Conservation (phyloP, 2,113 vertebrate genomes). For the Dasyurus viverrinus region DNA sequence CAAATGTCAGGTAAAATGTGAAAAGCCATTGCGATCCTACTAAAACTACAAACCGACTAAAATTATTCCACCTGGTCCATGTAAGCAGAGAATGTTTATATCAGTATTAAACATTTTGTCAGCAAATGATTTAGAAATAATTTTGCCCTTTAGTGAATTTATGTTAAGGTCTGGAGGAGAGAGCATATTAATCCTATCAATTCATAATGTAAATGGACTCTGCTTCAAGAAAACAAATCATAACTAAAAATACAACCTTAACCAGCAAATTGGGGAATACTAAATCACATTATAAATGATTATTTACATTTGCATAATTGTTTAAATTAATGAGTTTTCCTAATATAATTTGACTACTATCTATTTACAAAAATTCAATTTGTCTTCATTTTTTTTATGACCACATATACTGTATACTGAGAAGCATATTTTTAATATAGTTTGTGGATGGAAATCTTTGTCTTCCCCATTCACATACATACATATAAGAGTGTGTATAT, state of each 20-base stretch:
- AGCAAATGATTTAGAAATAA: slow-evolving; percentile 30
- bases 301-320: not conserved
- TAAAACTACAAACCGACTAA: not conserved
- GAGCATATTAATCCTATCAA: not conserved
- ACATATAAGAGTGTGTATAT: no score
- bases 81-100: not conserved
- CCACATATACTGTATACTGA: not conserved
- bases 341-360: not conserved
- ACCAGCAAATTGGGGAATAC: not conserved
- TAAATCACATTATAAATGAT: slow-evolving; percentile 24
- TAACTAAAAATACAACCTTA: not conserved
- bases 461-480: not conserved
- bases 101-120: slow-evolving; percentile 19
- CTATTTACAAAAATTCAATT: not conserved
- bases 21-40: slow-evolving; percentile 21
- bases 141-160: slow-evolving; percentile 16
- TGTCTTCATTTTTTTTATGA: not conserved
- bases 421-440: not conserved
- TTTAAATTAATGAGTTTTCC: not conserved
- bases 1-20: slow-evolving; percentile 31
- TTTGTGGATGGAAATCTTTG: not conserved
- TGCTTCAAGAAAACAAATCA: not conserved
- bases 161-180: not conserved
- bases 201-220: not conserved
- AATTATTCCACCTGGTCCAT: not conserved